These are phyloP conservation scores for Drosophila quinaria DNA, from an alignment of 2,888 invertebrate genomes.

Conservation along the genomic window DNA sequence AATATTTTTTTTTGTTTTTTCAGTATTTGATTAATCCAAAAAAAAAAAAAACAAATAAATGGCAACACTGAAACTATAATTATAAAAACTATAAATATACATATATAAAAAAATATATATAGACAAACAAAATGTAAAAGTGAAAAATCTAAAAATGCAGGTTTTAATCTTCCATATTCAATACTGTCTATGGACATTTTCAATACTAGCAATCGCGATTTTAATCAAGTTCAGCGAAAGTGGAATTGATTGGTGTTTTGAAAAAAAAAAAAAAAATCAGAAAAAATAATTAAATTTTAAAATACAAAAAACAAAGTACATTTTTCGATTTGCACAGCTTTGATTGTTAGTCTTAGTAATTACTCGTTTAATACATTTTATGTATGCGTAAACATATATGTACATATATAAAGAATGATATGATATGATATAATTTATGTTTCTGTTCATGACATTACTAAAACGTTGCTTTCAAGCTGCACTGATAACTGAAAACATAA, in stretches of 20 bases:
- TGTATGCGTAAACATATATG: constrained; percentile 54
- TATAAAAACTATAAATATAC: background rate
- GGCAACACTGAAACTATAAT: too few species aligned
- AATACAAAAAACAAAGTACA: constrained; percentile 27
- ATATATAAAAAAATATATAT: background rate
- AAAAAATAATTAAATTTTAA: constrained; percentile 14
- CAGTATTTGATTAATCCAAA: constrained; percentile 10
- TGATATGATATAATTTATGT: constrained; percentile 11
- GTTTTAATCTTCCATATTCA: constrained; percentile 54
- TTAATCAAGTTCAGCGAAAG: constrained; percentile 56
- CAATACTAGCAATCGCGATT: constrained; percentile 60
- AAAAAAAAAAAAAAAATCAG: constrained; percentile 53
- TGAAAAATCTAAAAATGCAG: constrained; percentile 26
- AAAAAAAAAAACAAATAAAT: constrained; percentile 3
- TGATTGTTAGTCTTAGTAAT: constrained; percentile 63
- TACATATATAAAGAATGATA: constrained; percentile 34
- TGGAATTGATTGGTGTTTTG: constrained; percentile 62
- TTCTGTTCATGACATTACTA: constrained; percentile 41
- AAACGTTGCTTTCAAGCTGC: constrained; percentile 38
- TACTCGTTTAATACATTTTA: constrained; percentile 53
- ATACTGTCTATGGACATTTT: constrained; percentile 39
- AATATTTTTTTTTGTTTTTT: constrained; percentile 35
- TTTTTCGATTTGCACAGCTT: constrained; percentile 65
- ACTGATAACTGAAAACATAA: constrained; percentile 33
- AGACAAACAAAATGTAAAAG: constrained; percentile 8